Percentiles rank a stretch among this genome's conserved stretches.
These are phyloP conservation scores for Latheticus oryzae DNA, from an alignment of 2,888 invertebrate genomes.

Conservation along the genomic window DNA sequence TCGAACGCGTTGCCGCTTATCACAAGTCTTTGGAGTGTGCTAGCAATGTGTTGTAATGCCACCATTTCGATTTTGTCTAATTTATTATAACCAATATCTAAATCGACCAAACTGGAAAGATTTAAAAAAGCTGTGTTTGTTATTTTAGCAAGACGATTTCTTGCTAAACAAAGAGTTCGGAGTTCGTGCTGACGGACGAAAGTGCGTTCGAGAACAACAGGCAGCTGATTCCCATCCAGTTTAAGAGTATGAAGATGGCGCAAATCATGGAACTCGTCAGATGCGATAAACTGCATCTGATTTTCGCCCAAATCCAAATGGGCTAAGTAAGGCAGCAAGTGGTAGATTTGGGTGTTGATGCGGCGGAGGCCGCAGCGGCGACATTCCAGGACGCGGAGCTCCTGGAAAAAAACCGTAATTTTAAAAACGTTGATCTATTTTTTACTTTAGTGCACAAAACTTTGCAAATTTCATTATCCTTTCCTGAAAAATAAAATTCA, in stretches of 20 bases:
- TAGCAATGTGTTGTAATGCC: slow-evolving; percentile 72
- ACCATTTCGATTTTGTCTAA: slow-evolving; percentile 75
- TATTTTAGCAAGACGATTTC: slow-evolving; percentile 80
- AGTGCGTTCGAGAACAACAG: slow-evolving; percentile 79
- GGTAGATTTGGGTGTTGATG: slow-evolving; percentile 84
- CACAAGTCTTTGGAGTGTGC: slow-evolving; percentile 73
- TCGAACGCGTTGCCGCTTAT: slow-evolving; percentile 80
- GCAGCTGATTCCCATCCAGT: slow-evolving; percentile 82
- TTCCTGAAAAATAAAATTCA: too few relatives aligned
- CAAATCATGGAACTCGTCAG: slow-evolving; percentile 79
- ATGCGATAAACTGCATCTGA: slow-evolving; percentile 78
- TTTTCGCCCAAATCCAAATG: slow-evolving; percentile 84
- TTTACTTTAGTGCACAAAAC: too few relatives aligned
- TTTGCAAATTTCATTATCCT: too few relatives aligned
- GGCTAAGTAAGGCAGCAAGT: slow-evolving; percentile 77
- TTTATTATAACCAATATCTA: slow-evolving; percentile 83
- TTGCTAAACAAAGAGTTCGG: slow-evolving; percentile 71
- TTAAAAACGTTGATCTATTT: too few relatives aligned
- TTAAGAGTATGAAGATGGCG: slow-evolving; percentile 73
- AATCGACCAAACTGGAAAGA: slow-evolving; percentile 74
- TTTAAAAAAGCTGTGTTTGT: slow-evolving; percentile 80
- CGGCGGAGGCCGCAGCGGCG: slow-evolving; percentile 78
- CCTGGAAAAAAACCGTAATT: slow-evolving; percentile 65
- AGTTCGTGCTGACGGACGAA: slow-evolving; percentile 69
- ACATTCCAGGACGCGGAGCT: slow-evolving; percentile 78